Evolutionary conservation across 2,113 vertebrate genomes (phyloP).

Genomic region (Collichthys lucidus): DNA sequence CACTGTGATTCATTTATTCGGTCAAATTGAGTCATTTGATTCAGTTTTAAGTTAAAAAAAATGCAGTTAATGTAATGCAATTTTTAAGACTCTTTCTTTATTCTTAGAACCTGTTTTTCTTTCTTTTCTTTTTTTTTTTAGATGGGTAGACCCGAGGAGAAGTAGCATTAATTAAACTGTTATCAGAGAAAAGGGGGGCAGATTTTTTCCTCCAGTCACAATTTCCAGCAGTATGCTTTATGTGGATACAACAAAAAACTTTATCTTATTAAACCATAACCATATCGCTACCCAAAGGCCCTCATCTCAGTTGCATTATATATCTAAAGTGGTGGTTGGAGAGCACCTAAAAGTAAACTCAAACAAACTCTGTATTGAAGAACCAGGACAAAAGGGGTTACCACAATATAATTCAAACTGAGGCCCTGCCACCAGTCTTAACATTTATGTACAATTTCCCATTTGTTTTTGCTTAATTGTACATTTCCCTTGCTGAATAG

Average conservation of each 20-base stretch:
- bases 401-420: neutral
- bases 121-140: too few relatives aligned
- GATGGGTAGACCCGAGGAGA: neutral
- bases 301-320: neutral
- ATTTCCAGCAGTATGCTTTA: neutral
- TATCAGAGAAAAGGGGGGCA: neutral
- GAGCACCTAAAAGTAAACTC: neutral
- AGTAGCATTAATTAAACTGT: neutral
- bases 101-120: neutral
- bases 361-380: neutral
- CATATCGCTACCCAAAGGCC: neutral
- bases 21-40: neutral
- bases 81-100: neutral
- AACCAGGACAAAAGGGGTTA: neutral
- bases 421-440: neutral
- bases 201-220: neutral
- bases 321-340: neutral
- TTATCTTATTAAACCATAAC: slow-evolving; percentile 2
- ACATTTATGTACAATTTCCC: slow-evolving; percentile 25
- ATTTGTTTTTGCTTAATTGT: slow-evolving; percentile 54
- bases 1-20: too few relatives aligned
- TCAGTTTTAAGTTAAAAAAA: neutral
- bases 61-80: neutral
- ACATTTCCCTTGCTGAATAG: slow-evolving; percentile 40
- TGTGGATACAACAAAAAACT: neutral